phyloP scores from a whole-genome alignment of 2,888 invertebrate genomes.

The Encarsia formosa region DNA sequence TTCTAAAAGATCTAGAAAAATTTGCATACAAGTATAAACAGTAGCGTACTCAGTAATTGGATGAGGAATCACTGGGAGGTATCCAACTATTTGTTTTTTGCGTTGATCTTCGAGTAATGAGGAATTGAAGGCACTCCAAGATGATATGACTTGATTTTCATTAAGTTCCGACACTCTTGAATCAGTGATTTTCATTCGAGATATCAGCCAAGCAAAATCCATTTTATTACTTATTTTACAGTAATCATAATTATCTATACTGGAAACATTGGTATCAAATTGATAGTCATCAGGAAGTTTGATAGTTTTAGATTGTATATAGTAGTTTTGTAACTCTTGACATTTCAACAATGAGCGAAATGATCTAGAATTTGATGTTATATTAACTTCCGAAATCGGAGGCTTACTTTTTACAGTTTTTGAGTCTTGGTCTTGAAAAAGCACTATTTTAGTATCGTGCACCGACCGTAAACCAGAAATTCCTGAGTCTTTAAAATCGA shows the following conservation, averaged over 20 bases:
- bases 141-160: neutral
- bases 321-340: no score
- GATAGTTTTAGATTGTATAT: no score
- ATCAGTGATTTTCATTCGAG: no score
- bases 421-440: neutral
- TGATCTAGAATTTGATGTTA: neutral
- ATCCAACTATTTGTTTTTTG: conserved; percentile 1
- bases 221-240: no score
- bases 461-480: neutral
- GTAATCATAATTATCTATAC: no score
- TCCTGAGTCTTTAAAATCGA: neutral
- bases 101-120: neutral
- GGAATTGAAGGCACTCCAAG: conserved; percentile 2
- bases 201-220: no score
- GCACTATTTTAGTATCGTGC: neutral
- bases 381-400: neutral
- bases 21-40: conserved; percentile 14
- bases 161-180: no score
- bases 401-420: neutral
- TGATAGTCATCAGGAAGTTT: no score
- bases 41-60: conserved; percentile 14
- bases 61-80: conserved; percentile 10
- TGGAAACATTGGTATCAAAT: no score
- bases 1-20: conserved; percentile 10
- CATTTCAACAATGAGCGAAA: no score